These are phyloP conservation scores for Drosophila koepferae DNA, from an alignment of 2,888 invertebrate species.

Conservation along the genomic window DNA sequence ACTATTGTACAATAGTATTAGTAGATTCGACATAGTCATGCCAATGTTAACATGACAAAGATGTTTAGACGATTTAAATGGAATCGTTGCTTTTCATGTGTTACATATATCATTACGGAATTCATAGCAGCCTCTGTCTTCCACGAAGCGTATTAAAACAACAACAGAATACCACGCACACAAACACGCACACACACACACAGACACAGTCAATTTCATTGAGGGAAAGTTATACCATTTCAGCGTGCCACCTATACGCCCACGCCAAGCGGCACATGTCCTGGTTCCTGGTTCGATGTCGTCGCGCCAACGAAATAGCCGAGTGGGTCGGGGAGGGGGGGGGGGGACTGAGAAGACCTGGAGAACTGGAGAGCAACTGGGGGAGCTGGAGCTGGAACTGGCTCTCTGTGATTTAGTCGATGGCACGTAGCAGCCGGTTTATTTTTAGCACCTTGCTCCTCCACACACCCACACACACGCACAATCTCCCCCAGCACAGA, in stretches of 20 bases:
- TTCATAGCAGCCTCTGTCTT: not conserved
- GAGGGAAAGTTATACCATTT: conserved; percentile 10
- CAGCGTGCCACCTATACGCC: conserved; percentile 2
- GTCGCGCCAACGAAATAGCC: conserved; percentile 4
- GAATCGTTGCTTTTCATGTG: not conserved
- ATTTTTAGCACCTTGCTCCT: conserved; percentile 65
- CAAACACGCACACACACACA: not conserved
- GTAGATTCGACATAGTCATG: not conserved
- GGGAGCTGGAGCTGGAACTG: conserved; percentile 14
- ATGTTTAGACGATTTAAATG: not conserved
- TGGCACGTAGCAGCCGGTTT: conserved; percentile 66
- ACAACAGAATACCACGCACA: conserved; percentile 4
- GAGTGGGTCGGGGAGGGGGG: not conserved
- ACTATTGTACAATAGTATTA: not conserved
- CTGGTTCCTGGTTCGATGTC: conserved; percentile 31
- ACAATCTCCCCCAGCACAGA: not conserved
- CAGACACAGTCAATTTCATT: not conserved
- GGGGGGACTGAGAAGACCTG: conserved; percentile 7
- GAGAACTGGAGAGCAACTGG: not conserved
- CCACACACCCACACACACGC: not conserved
- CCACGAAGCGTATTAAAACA: not conserved
- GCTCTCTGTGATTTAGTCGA: conserved; percentile 52
- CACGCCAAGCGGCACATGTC: conserved; percentile 6
- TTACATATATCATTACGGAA: conserved; percentile 3
- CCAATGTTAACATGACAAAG: conserved; percentile 1